phyloP scores from a whole-genome alignment of 2,888 invertebrate genomes.

The Polydrusus tereticollis region DNA sequence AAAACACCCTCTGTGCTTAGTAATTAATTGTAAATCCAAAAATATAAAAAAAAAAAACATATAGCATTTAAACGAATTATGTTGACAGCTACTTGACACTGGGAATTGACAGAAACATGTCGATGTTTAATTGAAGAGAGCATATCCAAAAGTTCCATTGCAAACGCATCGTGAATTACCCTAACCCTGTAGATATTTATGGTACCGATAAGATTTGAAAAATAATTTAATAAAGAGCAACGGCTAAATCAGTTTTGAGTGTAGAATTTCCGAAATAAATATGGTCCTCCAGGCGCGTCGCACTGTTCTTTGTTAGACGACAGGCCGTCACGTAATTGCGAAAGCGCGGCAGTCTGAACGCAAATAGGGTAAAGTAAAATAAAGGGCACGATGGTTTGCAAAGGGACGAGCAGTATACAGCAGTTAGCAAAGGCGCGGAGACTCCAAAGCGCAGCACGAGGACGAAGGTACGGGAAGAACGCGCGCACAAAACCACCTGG shows the following conservation, averaged over 20 bases:
- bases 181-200: too few species aligned
- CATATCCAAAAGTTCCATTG: too few species aligned
- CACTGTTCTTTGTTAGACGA: conserved; percentile 6
- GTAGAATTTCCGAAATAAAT: neutral
- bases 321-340: conserved; percentile 28
- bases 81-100: too few species aligned
- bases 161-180: too few species aligned
- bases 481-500: conserved; percentile 68
- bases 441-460: conserved; percentile 52
- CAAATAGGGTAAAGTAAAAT: conserved; percentile 28
- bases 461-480: conserved; percentile 61
- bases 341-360: conserved; percentile 31
- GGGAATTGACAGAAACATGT: too few species aligned
- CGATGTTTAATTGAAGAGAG: too few species aligned
- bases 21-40: too few species aligned
- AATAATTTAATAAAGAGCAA: too few species aligned
- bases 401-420: conserved; percentile 35
- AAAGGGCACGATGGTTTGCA: conserved; percentile 27
- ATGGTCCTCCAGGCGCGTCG: neutral
- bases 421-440: conserved; percentile 43
- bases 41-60: too few species aligned
- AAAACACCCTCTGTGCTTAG: too few species aligned
- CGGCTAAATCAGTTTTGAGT: neutral
- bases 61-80: too few species aligned
- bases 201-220: too few species aligned